phyloP scores from a whole-genome alignment of 2,888 invertebrate species.

The Mesoligia furuncula region DNA sequence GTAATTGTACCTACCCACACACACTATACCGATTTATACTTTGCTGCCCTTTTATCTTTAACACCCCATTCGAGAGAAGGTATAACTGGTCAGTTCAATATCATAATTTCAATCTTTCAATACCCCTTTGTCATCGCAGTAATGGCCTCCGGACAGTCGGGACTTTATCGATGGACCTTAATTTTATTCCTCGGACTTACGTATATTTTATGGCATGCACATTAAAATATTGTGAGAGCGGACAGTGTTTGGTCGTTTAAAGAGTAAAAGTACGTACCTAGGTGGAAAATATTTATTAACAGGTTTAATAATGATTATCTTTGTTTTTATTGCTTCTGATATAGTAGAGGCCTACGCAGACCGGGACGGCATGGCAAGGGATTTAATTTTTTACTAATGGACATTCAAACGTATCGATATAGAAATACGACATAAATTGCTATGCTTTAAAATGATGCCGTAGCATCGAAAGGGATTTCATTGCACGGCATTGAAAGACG shows the following conservation, averaged over 20 bases:
- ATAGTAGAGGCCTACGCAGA: no score
- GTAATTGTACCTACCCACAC: neutral
- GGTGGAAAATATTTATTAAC: neutral
- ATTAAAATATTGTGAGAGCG: slow-evolving; percentile 48
- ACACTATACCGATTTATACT: neutral
- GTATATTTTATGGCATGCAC: slow-evolving; percentile 51
- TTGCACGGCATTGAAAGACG: no score
- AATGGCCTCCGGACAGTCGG: slow-evolving; percentile 48
- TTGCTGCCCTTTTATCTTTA: slow-evolving; percentile 30
- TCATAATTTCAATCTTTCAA: slow-evolving; percentile 55
- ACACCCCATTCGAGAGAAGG: slow-evolving; percentile 7
- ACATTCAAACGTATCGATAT: no score
- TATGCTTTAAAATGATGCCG: no score
- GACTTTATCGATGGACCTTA: slow-evolving; percentile 55
- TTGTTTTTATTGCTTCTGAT: neutral
- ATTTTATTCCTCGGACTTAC: slow-evolving; percentile 50
- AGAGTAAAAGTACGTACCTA: slow-evolving; percentile 2
- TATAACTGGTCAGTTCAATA: slow-evolving; percentile 47
- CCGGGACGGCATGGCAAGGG: no score
- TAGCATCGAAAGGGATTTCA: no score
- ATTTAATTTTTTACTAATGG: no score
- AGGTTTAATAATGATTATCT: neutral
- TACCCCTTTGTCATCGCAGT: slow-evolving; percentile 56
- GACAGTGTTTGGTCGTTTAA: slow-evolving; percentile 21
- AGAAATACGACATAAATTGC: no score